phyloP scores from a whole-genome alignment of 2,888 invertebrate genomes.

The Agrenia bidenticulata region DNA sequence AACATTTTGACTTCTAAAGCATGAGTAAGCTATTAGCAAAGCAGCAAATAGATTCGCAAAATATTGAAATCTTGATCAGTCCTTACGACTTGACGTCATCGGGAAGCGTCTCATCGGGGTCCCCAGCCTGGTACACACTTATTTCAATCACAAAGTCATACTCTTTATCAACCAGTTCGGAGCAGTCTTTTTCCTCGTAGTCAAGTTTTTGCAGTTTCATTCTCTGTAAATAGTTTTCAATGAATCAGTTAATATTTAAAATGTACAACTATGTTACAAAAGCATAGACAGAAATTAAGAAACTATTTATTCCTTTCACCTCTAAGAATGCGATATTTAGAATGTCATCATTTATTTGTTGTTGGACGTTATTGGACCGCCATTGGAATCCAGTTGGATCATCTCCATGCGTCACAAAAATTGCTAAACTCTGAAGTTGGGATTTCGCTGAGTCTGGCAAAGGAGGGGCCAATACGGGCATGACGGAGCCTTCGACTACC shows the following conservation, averaged over 20 bases:
- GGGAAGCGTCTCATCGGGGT: conserved; percentile 28
- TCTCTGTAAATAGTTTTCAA: conserved; percentile 17
- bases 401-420: conserved; percentile 42
- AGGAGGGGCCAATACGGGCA: conserved; percentile 37
- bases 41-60: too few relatives aligned
- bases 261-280: too few relatives aligned
- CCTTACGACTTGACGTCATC: conserved; percentile 35
- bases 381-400: conserved; percentile 41
- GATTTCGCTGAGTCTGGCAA: conserved; percentile 10
- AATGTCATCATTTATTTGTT: conserved; percentile 45
- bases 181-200: neutral
- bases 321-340: conserved; percentile 21
- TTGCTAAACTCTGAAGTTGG: conserved; percentile 30
- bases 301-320: too few relatives aligned
- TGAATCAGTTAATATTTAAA: neutral
- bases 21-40: too few relatives aligned
- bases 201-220: conserved; percentile 29
- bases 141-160: conserved; percentile 33
- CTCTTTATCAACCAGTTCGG: conserved; percentile 27
- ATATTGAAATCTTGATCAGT: too few relatives aligned
- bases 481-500: conserved; percentile 27
- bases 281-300: too few relatives aligned
- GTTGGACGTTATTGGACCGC: conserved; percentile 43
- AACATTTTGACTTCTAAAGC: too few relatives aligned
- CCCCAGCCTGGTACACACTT: conserved; percentile 25